Conservation (phyloP, 2,113 vertebrate species). For the Nerophis ophidion region DNA sequence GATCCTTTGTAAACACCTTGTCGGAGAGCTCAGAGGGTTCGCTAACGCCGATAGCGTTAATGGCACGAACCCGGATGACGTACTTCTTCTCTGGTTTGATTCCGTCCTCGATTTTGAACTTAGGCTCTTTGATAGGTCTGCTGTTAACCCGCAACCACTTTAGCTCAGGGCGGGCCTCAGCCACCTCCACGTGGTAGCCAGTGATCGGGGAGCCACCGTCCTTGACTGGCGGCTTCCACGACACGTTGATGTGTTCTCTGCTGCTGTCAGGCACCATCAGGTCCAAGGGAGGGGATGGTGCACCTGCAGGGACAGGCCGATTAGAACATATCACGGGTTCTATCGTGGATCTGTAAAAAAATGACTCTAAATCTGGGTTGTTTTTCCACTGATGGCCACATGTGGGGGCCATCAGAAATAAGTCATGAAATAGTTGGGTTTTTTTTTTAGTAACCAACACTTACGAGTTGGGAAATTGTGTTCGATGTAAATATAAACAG, state of each 20-base stretch:
- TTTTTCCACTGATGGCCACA: too few relatives aligned
- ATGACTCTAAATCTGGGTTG: too few relatives aligned
- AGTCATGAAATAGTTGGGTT: too few relatives aligned
- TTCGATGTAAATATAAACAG: too few relatives aligned
- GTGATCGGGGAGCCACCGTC: slow-evolving; percentile 89
- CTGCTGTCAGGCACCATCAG: slow-evolving; percentile 85
- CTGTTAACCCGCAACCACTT: slow-evolving; percentile 95
- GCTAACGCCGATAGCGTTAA: slow-evolving; percentile 88
- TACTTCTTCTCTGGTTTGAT: slow-evolving; percentile 96
- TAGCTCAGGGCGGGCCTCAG: slow-evolving; percentile 86
- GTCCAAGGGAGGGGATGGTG: slow-evolving; percentile 88
- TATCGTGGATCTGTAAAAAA: not conserved
- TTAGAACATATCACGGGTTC: not conserved
- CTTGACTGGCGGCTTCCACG: slow-evolving; percentile 91
- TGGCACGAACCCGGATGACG: slow-evolving; percentile 87
- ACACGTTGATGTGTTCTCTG: slow-evolving; percentile 87
- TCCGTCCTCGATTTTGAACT: slow-evolving; percentile 88
- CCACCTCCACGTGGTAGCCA: slow-evolving; percentile 94
- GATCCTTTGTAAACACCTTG: slow-evolving; percentile 91
- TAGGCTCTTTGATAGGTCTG: slow-evolving; percentile 89
- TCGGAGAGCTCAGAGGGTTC: slow-evolving; percentile 93
- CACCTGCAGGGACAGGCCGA: slow-evolving; percentile 64
- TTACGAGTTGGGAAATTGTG: too few relatives aligned
- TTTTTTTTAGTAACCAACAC: too few relatives aligned
- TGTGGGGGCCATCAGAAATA: too few relatives aligned